phyloP scores from a whole-genome alignment of 2,797 vertebrate species.

The Tauraco hartlaubi region DNA sequence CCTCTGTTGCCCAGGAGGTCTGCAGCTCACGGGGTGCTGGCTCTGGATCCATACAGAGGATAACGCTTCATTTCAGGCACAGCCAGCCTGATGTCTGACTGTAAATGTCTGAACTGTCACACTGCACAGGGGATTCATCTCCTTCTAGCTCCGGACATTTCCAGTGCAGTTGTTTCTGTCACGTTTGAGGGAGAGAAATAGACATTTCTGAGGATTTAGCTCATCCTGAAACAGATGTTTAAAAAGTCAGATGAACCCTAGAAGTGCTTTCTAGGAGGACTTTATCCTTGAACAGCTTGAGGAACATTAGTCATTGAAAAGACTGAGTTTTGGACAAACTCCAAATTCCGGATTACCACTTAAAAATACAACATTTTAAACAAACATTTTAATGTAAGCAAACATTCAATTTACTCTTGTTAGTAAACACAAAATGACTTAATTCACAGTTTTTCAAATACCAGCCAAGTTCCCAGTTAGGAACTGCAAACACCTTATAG shows the following conservation, averaged over 20 bases:
- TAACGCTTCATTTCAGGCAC: background rate
- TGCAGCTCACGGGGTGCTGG: background rate
- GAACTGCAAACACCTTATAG: background rate
- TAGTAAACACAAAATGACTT: background rate
- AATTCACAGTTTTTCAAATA: background rate
- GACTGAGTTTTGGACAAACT: background rate
- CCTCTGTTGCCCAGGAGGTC: background rate
- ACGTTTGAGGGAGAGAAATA: background rate
- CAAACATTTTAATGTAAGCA: background rate
- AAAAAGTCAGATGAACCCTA: background rate
- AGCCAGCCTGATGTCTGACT: background rate
- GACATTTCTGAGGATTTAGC: background rate
- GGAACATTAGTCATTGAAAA: background rate
- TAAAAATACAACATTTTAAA: background rate
- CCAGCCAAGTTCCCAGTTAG: background rate
- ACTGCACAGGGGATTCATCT: fast-evolving
- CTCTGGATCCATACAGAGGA: background rate
- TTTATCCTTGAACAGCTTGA: background rate
- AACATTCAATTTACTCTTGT: background rate
- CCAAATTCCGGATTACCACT: background rate
- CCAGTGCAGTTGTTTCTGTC: background rate
- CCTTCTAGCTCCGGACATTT: background rate
- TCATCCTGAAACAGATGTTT: background rate
- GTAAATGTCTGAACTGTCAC: background rate
- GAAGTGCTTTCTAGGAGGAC: background rate